These are phyloP conservation scores for Cercocebus atys DNA, from an alignment of 2,113 vertebrate species.

Conservation along the genomic window DNA sequence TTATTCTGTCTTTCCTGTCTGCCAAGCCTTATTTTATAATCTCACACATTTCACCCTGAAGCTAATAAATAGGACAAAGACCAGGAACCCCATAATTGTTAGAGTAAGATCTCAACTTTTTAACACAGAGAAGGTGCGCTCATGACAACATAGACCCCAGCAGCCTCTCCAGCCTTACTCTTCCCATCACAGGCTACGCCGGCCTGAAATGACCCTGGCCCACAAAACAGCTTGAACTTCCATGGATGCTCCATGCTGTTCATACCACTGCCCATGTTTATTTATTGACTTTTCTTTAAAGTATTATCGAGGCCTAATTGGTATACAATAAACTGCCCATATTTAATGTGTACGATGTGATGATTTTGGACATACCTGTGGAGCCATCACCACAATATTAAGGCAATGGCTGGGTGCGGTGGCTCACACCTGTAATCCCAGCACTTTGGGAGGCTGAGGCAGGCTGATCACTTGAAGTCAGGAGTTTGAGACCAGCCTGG, in stretches of 20 bases:
- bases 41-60: background rate
- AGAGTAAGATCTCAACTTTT: background rate
- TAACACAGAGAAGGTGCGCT: background rate
- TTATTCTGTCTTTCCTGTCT: background rate
- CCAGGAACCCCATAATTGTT: too few relatives aligned
- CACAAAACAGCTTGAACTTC: too few relatives aligned
- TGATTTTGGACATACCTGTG: background rate
- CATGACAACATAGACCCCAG: accelerated
- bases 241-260: accelerated
- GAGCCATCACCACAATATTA: background rate
- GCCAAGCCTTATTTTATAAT: background rate
- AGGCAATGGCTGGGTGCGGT: too few relatives aligned
- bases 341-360: background rate
- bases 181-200: background rate
- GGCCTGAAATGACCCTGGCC: background rate
- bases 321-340: background rate
- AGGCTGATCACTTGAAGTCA: too few relatives aligned
- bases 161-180: background rate
- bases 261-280: background rate
- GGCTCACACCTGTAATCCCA: too few relatives aligned
- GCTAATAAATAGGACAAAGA: background rate
- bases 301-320: background rate
- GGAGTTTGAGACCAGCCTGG: too few relatives aligned
- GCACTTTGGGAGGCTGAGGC: too few relatives aligned
- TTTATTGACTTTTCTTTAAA: background rate